Evolutionary conservation across 2,888 invertebrate species (phyloP), one percentile per base, ranked within the genome.

Genomic region (Callimorpha dominula): DNA sequence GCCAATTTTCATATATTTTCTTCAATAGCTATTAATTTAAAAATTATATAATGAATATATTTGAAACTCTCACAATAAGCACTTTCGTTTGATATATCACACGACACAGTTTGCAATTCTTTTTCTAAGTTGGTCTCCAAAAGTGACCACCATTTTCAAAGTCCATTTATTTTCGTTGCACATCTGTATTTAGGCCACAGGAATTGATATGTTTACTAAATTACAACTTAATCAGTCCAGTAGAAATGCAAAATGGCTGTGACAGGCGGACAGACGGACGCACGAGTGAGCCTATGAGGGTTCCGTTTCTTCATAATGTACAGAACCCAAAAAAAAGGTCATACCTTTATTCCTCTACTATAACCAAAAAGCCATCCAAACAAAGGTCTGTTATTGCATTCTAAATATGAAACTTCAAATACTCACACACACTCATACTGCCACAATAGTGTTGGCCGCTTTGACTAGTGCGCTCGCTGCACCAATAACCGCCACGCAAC

Each of bases 361-460:
- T 31, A 50, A 31, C 49, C 49, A 49, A 31, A 60, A 60, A 60
- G 31, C 65, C 17, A 46, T 54, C 31, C 9, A 0, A 6, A 62
- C 42, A 68, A 72, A 72, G 62, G 72, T 72, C 31, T 31, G 63
- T 64, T 72, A 72, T 72, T 67, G 62, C 73, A 63, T 68, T 74
- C 62, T 69, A 74, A 73, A 65, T 73, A 64, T 65, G 68, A 63
- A 70, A 69, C 80, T 66, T 76, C 75, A 73, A 84, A 78, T 75
- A 76, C 74, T 72, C 71, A n/a, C n/a, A n/a, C n/a, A n/a, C n/a
- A n/a, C n/a, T n/a, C n/a, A n/a, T n/a, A n/a, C n/a, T 66, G 69
- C 67, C 74, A 68, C 77, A 77, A 77, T 76, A 73, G 72, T 70
- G 72, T 63, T 73, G 64, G 5, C 9, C 71, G 72, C 80, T 81